Evolutionary conservation across 2,888 invertebrate species (phyloP), one percentile per base, ranked within the genome.

Genomic region (Busseola fusca): DNA sequence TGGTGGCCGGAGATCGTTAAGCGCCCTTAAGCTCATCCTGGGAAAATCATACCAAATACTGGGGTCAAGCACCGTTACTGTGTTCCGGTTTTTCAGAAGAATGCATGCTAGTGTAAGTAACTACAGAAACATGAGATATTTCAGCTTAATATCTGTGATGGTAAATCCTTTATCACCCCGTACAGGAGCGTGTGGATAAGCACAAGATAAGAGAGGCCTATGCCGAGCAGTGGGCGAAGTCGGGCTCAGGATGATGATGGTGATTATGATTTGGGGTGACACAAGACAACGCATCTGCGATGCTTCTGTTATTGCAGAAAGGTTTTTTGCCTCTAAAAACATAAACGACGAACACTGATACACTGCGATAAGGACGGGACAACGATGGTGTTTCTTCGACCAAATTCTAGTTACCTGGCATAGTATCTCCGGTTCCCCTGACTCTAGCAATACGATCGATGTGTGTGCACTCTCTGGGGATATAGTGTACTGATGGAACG

Each of bases 381-480:
- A 7, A 16, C 37, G 12, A 34, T 34, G 18, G 21, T 40, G 2
- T 34, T 42, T 50, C 16, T 50, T 60, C 12, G 7, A 34, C 9
- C 6, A 57, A 71, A 60, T 45, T 21, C 40, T 71, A 12, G 7
- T n/a, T 87, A 95, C 95, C 92, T 94, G 94, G 74, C 95, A 95
- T 87, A 96, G 74, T 90, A 96, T 92, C 82, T 95, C 94, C 18
- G 92, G 87, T 86, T 96, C 95, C 5, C 86, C 68, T 0, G 95
- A 94, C 74, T 94, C 93, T 45, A 96, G 82, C 3, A 96, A 89
- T 21, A 95, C 80, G n/a, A 96, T 92, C 0, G 95, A 91, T 42
- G 95, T 95, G 54, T 94, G 91, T 1, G 95, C 95, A 75, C 90
- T 95, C 72, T 95, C 95, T 1, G 95, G 94, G 2, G 93, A 94